Evolutionary conservation across 2,113 vertebrate species (phyloP), one percentile per base, ranked within the genome.

Genomic region (Leucoraja erinaceus): DNA sequence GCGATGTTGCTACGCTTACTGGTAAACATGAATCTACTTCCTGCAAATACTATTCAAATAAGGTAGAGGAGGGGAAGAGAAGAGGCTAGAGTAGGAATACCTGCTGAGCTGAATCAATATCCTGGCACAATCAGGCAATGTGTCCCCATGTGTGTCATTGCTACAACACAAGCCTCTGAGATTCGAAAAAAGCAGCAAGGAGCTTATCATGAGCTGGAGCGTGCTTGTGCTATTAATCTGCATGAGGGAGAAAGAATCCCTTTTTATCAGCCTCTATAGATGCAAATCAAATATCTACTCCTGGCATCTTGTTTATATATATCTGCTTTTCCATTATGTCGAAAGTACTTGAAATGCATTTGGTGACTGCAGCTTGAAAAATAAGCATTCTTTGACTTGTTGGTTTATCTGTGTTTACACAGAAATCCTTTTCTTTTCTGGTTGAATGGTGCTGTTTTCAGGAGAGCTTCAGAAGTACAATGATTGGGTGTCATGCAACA

Each of bases 191-290:
- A 66, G 59, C 25, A 63, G 83, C 63, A 28, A 88, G 83, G 83
- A 59, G 83, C 28, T 88, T 88, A 66, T 88, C 59, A 66, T 8
- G n/a, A 63, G 59, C 61, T 33, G 83, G 61, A 33, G 61, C 61
- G 59, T 63, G 59, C 59, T 63, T 12, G 54, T 61, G 28, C 56
- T 86, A 86, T 86, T 86, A n/a, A 61, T 86, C 61, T 88, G 83
- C 61, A 63, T 63, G 59, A 63, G 59, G n/a, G 59, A 88, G n/a
- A 61, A 88, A 88, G 59, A 88, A 88, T 63, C 83, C 59, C 59
- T 66, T 88, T 88, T 66, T 88, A 88, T 88, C 83, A 88, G 83
- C 59, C 83, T 88, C 4, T 66, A 66, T 88, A 31, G 83, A 88
- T 88, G 83, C 59, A 88, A 66, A 88, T 88, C 56, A 88, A 63